Percentiles rank a stretch among this genome's conserved stretches.
Conservation (phyloP, 2,113 vertebrate genomes). For the Rutilus rutilus region DNA sequence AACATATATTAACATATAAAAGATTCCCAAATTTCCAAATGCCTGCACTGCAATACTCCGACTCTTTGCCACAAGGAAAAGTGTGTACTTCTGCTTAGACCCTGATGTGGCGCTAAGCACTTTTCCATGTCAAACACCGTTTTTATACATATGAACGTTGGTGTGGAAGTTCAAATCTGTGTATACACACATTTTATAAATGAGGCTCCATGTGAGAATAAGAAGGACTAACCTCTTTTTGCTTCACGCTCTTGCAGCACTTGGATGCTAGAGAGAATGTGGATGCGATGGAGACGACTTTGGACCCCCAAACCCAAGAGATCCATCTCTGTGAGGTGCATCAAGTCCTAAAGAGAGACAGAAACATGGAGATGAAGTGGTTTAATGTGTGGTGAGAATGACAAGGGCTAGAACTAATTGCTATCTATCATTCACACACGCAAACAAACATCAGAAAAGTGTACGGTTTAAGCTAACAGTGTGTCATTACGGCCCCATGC, state of each 20-base stretch:
- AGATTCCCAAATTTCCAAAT: too few relatives aligned
- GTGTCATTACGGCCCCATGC: constrained; percentile 43
- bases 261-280: constrained; percentile 78
- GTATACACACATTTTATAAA: too few relatives aligned
- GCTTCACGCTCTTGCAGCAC: constrained; percentile 75
- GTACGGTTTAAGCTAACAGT: constrained; percentile 9
- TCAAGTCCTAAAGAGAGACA: constrained; percentile 74
- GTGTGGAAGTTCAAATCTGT: too few relatives aligned
- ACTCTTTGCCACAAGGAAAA: too few relatives aligned
- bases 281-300: constrained; percentile 74
- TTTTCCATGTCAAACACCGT: too few relatives aligned
- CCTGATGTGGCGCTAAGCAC: too few relatives aligned
- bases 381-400: neutral
- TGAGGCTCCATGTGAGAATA: neutral
- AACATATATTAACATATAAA: too few relatives aligned
- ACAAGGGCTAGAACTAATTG: neutral
- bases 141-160: too few relatives aligned
- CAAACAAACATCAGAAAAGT: constrained; percentile 33
- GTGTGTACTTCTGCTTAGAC: too few relatives aligned
- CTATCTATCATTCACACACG: constrained; percentile 3
- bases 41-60: too few relatives aligned
- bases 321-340: constrained; percentile 76
- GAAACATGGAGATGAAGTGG: neutral
- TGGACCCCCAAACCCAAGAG: constrained; percentile 76
- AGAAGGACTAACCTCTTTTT: constrained; percentile 70